Base-by-base conservation (phyloP, 2,797 vertebrate species). In the Hippoglossus hippoglossus region DNA sequence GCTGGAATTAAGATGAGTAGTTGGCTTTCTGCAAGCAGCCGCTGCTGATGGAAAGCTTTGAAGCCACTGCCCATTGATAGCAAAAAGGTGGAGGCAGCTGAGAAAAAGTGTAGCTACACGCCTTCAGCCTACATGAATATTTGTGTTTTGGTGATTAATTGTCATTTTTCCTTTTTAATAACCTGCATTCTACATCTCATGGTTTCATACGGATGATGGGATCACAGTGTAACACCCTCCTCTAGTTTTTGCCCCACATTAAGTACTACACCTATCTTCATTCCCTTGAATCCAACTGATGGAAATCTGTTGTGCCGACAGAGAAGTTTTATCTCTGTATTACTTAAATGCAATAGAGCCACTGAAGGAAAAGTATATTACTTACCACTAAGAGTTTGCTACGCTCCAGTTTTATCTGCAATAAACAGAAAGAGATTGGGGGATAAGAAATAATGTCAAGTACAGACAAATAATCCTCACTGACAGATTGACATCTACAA, bases 351-450 rank as follows among this genome's bases (percentile, higher is more conserved):
- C 11, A 41, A 24, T 41, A 55, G 6, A 67, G 56, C 24, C 13
- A 66, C 13, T 21, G 10, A 10, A 46, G 13, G 46, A 63, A 63
- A 49, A 22, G 11, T 22, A 11, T 0, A 25, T 21, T 63, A 53
- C 93, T 94, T 86, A 95, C 94, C 63, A 84, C 83, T 73, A 94
- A 85, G 47, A 95, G 80, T 91, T 94, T 95, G 77, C 89, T 94
- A 57, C 92, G 89, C 82, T 96, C 94, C 82, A 94, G 80, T 93
- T 95, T 95, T 65, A 95, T 94, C 95, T 96, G 80, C 13, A 85
- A 85, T 25, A 71, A 64, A 79, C 55, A 80, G 34, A 71, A 56
- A 55, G 6, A 3, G 13, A 9, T 50, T 1, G 3, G 18, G n/a
- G 22, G 53, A 64, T 24, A 18, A 18, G 41, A 44, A 44, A 54